Base-by-base conservation (phyloP, 2,888 invertebrate species). In the Tiliacea aurago region DNA sequence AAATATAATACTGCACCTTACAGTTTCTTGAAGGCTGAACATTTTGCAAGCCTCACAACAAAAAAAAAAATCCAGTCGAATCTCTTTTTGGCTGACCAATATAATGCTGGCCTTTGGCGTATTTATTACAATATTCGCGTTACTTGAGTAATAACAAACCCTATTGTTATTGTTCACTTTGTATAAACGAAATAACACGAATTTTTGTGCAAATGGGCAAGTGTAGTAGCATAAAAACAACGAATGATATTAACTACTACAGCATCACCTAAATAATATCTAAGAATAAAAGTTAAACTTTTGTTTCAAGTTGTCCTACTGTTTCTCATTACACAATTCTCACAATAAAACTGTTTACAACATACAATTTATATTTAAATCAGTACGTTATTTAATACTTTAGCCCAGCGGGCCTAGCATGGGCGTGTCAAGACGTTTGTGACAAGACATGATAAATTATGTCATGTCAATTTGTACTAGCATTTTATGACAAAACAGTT, bases 381-480 rank as follows among this genome's bases (percentile, higher is more conserved):
- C 70, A 76, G 70, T 81, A 81, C 81, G 53, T 75, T n/a, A 47
- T 62, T 0, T 83, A 81, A 81, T 81, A 80, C 80, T 83, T 83
- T 47, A 70, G 59, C 64, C 47, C 45, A n/a, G n/a, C n/a, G n/a
- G n/a, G n/a, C n/a, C n/a, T n/a, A n/a, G n/a, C n/a, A n/a, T n/a
- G n/a, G n/a, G n/a, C n/a, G n/a, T n/a, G n/a, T n/a, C n/a, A n/a
- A n/a, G n/a, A n/a, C n/a, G n/a, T n/a, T n/a, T n/a, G n/a, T n/a
- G n/a, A n/a, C n/a, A n/a, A n/a, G n/a, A n/a, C n/a, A n/a, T n/a
- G n/a, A n/a, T n/a, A n/a, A n/a, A n/a, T n/a, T n/a, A n/a, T n/a
- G n/a, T n/a, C n/a, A n/a, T n/a, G n/a, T n/a, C n/a, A n/a, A n/a
- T n/a, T n/a, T n/a, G n/a, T n/a, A n/a, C n/a, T n/a, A n/a, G n/a